Base-by-base conservation (phyloP, 2,888 invertebrate genomes). In the Unio delphinus region DNA sequence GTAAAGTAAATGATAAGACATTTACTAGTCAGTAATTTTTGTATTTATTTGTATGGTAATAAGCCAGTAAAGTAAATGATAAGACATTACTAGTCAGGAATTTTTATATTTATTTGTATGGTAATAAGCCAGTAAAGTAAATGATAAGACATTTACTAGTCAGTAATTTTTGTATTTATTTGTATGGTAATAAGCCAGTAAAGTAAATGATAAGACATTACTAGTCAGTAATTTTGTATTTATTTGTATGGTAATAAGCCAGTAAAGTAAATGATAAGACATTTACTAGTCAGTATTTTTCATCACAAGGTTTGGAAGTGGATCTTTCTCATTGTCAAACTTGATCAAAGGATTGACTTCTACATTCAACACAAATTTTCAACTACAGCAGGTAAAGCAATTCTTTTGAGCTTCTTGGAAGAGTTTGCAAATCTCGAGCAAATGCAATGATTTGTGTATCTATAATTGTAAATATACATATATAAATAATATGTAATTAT, bases 311-410 rank as follows among this genome's bases (percentile, higher is more conserved):
- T 87, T 83, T 69, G 88, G 87, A 0, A 71, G 76, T 5, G 83
- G 86, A 6, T 92, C 94, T 59, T 93, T 94, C 73, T 92, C 92
- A 54, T 91, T 95, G 62, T 94, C 94, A 80, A 92, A 92, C 34
- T 93, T 96, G 65, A 91, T 96, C 1, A 93, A 94, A 83, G 93
- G 94, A 28, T 93, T 94, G 0, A 95, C 95, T 0, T 92, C 92
- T 78, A 92, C 94, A 60, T 92, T 96, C 84, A 95, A 94, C 81
- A 94, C 94, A 11, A 92, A 92, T 69, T 94, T 94, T 84, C 95
- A 95, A 87, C 91, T 95, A 55, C 92, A 93, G 73, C 95, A 96
- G 91, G 95, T 95, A 75, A 55, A 63, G 69, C 18, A 55, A 57
- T 23, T 28, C n/a, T n/a, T 45, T 55, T 18, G 23, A 26, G 11